phyloP scores from a whole-genome alignment of 2,888 invertebrate genomes.

The Synergus japonicus region DNA sequence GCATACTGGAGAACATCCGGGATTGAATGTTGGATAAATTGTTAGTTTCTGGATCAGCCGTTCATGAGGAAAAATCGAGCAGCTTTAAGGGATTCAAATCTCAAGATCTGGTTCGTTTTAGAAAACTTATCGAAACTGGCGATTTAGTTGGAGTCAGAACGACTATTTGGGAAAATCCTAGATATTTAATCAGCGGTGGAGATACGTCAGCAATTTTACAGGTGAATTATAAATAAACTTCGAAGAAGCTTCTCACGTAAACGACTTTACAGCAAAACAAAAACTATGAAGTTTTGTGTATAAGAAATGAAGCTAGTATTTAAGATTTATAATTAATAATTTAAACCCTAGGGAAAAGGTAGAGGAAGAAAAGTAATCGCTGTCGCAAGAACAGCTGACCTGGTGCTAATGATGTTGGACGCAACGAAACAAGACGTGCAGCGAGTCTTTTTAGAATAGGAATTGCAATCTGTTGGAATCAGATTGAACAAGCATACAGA shows the following conservation, averaged over 20 bases:
- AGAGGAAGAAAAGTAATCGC: slow-evolving; percentile 97
- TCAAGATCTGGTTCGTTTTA: no score
- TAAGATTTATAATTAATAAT: neutral
- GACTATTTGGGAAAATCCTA: no score
- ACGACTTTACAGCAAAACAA: neutral
- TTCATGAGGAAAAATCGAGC: no score
- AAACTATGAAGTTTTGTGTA: neutral
- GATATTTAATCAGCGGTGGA: no score
- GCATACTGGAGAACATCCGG: no score
- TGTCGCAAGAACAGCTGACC: slow-evolving; percentile 98
- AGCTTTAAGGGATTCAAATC: no score
- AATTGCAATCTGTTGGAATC: slow-evolving; percentile 98
- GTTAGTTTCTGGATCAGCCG: no score
- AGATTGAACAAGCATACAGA: slow-evolving; percentile 96
- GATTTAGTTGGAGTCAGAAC: no score
- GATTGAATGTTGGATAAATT: no score
- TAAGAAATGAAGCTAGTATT: neutral
- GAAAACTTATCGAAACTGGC: no score
- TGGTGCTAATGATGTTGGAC: slow-evolving; percentile 99
- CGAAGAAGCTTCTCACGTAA: slow-evolving; percentile 96
- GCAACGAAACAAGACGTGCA: slow-evolving; percentile 99
- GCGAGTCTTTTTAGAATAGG: slow-evolving; percentile 92
- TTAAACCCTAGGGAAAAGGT: slow-evolving; percentile 83
- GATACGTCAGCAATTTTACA: no score
- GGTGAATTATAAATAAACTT: no score